Conservation (phyloP, 2,113 vertebrate genomes). For the Campylomormyrus tamandua region DNA sequence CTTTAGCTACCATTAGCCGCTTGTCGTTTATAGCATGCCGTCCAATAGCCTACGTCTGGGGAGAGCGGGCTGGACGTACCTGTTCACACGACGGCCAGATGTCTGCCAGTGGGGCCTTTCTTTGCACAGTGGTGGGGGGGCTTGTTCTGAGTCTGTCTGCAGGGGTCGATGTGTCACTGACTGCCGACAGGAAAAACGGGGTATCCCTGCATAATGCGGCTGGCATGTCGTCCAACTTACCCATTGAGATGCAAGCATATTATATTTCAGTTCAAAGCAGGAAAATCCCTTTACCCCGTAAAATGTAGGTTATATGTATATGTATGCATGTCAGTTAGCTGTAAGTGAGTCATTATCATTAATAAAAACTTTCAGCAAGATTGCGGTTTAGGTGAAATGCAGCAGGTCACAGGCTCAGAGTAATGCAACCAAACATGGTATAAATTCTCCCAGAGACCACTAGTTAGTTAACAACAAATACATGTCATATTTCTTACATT, state of each 20-base stretch:
- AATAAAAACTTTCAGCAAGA: background rate
- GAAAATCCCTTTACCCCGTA: constrained; percentile 47
- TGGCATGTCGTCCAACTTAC: constrained; percentile 67
- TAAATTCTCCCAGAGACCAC: background rate
- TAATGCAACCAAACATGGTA: background rate
- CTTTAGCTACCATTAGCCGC: background rate
- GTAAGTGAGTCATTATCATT: background rate
- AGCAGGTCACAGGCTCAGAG: background rate
- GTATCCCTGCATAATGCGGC: constrained; percentile 66
- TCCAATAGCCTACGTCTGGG: background rate
- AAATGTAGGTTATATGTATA: constrained; percentile 20
- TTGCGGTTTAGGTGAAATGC: background rate
- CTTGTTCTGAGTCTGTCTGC: constrained; percentile 66
- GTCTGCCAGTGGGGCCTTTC: background rate
- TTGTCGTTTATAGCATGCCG: background rate
- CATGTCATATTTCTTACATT: background rate
- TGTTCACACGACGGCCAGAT: background rate
- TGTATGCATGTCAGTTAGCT: background rate
- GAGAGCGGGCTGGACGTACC: background rate
- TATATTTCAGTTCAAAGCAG: constrained; percentile 49
- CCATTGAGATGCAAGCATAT: constrained; percentile 59
- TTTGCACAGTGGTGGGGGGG: background rate
- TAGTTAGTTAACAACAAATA: background rate
- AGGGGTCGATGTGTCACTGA: constrained; percentile 10
- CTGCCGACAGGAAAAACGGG: constrained; percentile 69